Conservation (phyloP, 1,140 invertebrate species). For the Atta colombica region DNA sequence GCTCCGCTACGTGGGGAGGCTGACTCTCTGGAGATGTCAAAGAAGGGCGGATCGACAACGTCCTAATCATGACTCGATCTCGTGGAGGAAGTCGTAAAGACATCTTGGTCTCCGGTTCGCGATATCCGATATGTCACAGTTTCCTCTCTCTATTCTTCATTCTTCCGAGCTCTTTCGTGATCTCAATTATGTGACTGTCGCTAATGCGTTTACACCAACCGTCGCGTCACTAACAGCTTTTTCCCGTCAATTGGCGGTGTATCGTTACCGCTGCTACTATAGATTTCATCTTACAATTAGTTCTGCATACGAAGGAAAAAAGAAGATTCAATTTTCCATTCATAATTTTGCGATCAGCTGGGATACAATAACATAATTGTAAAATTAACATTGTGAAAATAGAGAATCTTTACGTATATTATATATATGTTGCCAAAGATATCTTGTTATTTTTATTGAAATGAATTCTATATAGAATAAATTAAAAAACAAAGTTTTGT, state of each 20-base stretch:
- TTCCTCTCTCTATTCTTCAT: constrained; percentile 40
- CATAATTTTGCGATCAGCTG: neutral
- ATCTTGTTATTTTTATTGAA: constrained; percentile 9
- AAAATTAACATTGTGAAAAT: neutral
- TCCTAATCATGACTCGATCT: constrained; percentile 60
- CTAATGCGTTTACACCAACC: constrained; percentile 50
- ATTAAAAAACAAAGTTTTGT: constrained; percentile 7
- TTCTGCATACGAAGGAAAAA: neutral
- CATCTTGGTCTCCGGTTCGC: constrained; percentile 5
- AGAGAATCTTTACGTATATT: neutral
- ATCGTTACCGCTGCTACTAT: neutral
- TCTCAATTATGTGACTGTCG: constrained; percentile 32
- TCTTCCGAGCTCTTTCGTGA: constrained; percentile 19
- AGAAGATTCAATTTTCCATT: neutral
- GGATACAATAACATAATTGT: neutral
- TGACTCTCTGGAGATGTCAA: constrained; percentile 39
- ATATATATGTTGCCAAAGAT: neutral
- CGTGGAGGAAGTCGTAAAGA: constrained; percentile 54
- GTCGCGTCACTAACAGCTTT: neutral
- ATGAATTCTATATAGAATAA: neutral
- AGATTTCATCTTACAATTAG: neutral
- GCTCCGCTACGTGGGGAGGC: neutral
- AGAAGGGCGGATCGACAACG: constrained; percentile 50
- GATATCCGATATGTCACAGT: constrained; percentile 55
- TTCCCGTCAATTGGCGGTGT: neutral